Conservation (phyloP, 2,113 vertebrate genomes). For the Plecturocebus donacophilus region DNA sequence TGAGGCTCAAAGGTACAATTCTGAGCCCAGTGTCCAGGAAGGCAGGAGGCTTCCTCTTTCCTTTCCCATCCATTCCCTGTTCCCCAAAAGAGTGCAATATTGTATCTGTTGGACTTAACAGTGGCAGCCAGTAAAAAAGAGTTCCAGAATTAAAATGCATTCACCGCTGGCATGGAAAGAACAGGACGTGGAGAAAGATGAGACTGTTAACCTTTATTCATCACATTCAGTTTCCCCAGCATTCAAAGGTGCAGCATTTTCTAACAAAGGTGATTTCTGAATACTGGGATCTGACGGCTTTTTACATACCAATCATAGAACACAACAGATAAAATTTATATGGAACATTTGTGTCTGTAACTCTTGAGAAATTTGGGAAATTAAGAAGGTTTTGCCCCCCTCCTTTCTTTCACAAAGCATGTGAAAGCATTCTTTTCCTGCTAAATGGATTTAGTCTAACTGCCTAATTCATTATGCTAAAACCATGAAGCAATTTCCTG, state of each 20-base stretch:
- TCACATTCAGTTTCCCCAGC: not conserved
- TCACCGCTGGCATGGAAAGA: not conserved
- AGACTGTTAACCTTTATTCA: not conserved
- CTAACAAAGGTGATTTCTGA: conserved; percentile 71
- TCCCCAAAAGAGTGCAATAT: not conserved
- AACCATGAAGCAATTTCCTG: conserved; percentile 92
- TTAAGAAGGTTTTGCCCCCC: conserved; percentile 59
- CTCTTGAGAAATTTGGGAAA: conserved; percentile 84
- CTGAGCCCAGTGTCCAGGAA: not conserved
- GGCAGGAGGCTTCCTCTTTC: conserved; percentile 2
- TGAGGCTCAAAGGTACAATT: not conserved
- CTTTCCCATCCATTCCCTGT: not conserved
- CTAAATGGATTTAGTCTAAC: conserved; percentile 89
- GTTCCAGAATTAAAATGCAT: conserved; percentile 74
- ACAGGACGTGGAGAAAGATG: not conserved
- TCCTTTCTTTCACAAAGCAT: conserved; percentile 78
- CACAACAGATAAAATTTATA: conserved; percentile 68
- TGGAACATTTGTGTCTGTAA: conserved; percentile 70
- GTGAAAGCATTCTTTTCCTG: conserved; percentile 85
- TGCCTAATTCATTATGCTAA: conserved; percentile 92
- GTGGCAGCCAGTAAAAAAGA: conserved; percentile 73
- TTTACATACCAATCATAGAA: conserved; percentile 2
- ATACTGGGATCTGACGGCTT: conserved; percentile 29
- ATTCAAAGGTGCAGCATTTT: conserved; percentile 50
- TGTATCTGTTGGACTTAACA: conserved; percentile 66